These are phyloP conservation scores for Aethes cnicana DNA, from an alignment of 2,888 invertebrate genomes.

Conservation along the genomic window DNA sequence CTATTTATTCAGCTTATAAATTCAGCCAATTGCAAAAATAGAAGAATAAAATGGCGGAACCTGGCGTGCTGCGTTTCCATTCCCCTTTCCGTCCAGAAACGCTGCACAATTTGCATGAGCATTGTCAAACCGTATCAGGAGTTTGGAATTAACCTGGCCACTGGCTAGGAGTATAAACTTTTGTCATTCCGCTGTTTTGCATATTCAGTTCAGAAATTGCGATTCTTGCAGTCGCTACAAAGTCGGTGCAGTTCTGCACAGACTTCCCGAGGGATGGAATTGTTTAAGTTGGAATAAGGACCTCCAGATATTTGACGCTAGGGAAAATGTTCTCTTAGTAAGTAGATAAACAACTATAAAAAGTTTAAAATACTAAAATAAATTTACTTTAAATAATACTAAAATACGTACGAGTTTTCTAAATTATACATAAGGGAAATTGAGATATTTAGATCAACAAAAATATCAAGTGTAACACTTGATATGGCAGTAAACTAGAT, in stretches of 20 bases:
- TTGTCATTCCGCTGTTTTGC: slow-evolving; percentile 58
- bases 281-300: neutral
- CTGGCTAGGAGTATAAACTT: slow-evolving; percentile 65
- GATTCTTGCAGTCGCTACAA: slow-evolving; percentile 29
- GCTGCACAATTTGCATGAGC: slow-evolving; percentile 77
- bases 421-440: no score
- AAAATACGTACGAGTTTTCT: no score
- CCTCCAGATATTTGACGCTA: no score
- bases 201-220: slow-evolving; percentile 50
- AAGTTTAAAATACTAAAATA: no score
- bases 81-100: slow-evolving; percentile 71
- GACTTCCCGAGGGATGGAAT: slow-evolving; percentile 5
- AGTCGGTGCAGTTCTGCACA: slow-evolving; percentile 12
- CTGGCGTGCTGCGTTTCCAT: slow-evolving; percentile 57
- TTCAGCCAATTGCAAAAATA: neutral
- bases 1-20: neutral
- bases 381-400: no score
- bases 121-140: slow-evolving; percentile 78
- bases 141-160: slow-evolving; percentile 63
- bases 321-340: no score
- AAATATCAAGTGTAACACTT: no score
- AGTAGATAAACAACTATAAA: no score
- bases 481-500: no score
- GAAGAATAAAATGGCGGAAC: slow-evolving; percentile 52
- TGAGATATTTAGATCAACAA: no score